Evolutionary conservation across 2,797 vertebrate genomes (phyloP), one percentile per base, ranked within the genome.

Genomic region (Emydoidea blandingii): DNA sequence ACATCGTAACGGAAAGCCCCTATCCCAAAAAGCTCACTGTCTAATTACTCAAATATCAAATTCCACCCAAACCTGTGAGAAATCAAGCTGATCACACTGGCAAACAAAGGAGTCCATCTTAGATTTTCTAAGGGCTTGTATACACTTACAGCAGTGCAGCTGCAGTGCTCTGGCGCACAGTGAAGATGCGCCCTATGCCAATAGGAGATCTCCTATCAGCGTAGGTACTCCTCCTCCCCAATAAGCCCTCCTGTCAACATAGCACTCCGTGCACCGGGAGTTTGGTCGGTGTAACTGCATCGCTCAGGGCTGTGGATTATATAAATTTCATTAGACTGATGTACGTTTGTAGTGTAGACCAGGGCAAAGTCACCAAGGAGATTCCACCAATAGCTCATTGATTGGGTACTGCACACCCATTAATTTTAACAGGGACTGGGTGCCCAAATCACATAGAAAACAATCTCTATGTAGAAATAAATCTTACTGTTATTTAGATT

Each of bases 31-130:
- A 96, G 80, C 53, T 96, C 81, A 92, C 34, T 68, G 59, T 53
- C 88, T 93, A 95, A 97, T 96, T 96, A 97, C 83, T 96, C 93
- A 95, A 50, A 96, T 93, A 97, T 96, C 97, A 97, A 97, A 97
- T 89, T 90, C 27, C 56, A 93, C 83, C 93, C 89, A 74, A 95
- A 93, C 86, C 91, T 92, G 89, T 95, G 93, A 95, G 59, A 96
- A 74, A 85, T 79, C 81, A 62, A 79, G 89, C n/a, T 91, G 96
- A 91, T 54, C 94, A 88, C 76, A 85, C 23, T 47, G 23, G 44
- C 44, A 76, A 76, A 23, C 23, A 89, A 92, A 95, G 83, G 91
- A 94, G 95, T 89, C 52, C 94, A 88, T 59, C 34, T 83, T 88
- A 90, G 82, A 87, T 94, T 94, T 95, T 78, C 62, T 19, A n/a